Evolutionary conservation across 2,888 invertebrate genomes (phyloP).

Genomic region (Brachyopa scutellaris): DNA sequence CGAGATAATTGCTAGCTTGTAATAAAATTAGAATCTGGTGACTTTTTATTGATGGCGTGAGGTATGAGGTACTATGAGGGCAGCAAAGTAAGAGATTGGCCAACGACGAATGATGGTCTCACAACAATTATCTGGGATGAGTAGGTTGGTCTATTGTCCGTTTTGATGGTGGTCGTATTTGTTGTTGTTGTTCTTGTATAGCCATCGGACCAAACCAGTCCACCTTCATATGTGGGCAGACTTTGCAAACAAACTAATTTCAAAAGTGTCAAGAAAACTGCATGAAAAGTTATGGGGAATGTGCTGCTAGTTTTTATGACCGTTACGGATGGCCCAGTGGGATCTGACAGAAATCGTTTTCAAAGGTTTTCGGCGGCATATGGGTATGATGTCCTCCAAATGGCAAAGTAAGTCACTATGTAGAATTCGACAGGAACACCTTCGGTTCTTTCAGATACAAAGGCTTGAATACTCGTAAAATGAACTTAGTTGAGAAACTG

Average conservation of each 20-base stretch:
- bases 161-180: constrained; percentile 3
- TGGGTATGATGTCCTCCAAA: too few relatives aligned
- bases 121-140: constrained; percentile 66
- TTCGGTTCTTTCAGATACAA: too few relatives aligned
- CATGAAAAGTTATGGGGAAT: constrained; percentile 3
- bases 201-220: neutral
- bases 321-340: too few relatives aligned
- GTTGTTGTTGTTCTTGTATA: constrained; percentile 11
- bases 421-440: too few relatives aligned
- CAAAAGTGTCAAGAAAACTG: constrained; percentile 12
- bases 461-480: too few relatives aligned
- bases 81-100: constrained; percentile 19
- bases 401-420: too few relatives aligned
- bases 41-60: constrained; percentile 72
- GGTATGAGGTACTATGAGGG: constrained; percentile 58
- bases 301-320: neutral
- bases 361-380: too few relatives aligned
- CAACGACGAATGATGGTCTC: constrained; percentile 56
- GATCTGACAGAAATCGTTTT: too few relatives aligned
- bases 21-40: constrained; percentile 73
- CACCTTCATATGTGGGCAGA: constrained; percentile 10
- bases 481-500: too few relatives aligned
- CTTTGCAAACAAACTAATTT: neutral
- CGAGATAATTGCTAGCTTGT: constrained; percentile 71
- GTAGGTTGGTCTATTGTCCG: constrained; percentile 64